A percentile compares a stretch with the other conserved stretches of the same genome.
phyloP scores from a whole-genome alignment of 2,113 vertebrate genomes.

The Pimephales promelas region DNA sequence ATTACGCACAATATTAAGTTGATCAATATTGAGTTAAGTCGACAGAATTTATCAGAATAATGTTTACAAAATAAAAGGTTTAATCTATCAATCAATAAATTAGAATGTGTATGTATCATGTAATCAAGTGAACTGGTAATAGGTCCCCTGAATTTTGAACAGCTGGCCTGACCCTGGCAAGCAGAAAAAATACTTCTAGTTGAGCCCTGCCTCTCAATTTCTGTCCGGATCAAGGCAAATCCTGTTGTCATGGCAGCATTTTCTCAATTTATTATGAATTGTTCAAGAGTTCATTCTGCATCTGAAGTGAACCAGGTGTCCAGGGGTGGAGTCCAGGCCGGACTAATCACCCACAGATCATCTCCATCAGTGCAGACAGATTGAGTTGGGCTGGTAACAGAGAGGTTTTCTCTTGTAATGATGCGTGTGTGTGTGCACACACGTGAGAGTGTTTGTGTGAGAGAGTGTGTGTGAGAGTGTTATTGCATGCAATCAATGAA shows the following conservation, averaged over 20 bases:
- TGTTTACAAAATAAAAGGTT: no score
- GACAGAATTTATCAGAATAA: no score
- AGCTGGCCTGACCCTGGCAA: not conserved
- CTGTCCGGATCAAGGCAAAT: not conserved
- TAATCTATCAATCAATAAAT: no score
- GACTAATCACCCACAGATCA: slow-evolving; percentile 31
- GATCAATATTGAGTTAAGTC: no score
- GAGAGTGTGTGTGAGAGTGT: slow-evolving; percentile 10
- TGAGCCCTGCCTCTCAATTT: not conserved
- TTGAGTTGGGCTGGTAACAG: not conserved
- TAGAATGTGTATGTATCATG: no score
- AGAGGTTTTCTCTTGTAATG: not conserved
- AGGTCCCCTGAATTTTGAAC: not conserved
- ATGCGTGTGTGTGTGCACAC: not conserved
- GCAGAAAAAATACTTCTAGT: not conserved
- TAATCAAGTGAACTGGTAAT: no score
- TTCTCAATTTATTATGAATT: slow-evolving; percentile 4
- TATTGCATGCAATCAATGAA: not conserved
- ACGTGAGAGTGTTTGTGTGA: no score
- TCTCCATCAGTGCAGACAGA: slow-evolving; percentile 18
- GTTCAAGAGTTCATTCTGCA: not conserved
- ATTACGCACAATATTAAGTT: no score
- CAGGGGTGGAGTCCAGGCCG: not conserved
- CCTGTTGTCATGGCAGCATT: not conserved
- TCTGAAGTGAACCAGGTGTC: slow-evolving; percentile 39